Base-by-base conservation (phyloP, 2,113 vertebrate genomes). In the Jacana jacana region DNA sequence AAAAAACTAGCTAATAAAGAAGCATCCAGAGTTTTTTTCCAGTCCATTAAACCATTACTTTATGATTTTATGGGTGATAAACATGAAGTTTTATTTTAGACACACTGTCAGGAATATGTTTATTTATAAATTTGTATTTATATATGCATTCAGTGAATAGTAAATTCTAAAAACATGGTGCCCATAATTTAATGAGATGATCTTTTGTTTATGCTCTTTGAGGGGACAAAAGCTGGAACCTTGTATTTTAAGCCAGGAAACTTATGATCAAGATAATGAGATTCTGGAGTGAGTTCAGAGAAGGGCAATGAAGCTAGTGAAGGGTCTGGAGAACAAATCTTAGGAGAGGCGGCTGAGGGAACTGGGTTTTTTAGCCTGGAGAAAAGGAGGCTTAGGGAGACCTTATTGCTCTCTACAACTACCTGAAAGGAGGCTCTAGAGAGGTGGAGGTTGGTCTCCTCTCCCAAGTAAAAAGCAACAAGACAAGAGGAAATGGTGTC, bases 51-150 rank as follows among this genome's bases (percentile, higher is more conserved):
- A 92, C 89, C 33, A 71, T 18, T 31, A 82, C 48, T 39, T n/a
- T 91, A 73, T 33, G 35, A 92, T 65, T 96, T 86, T 64, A 95
- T 85, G 39, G 86, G 49, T 72, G 22, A 92, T 89, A 94, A 94
- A 96, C 81, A 87, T 23, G 39, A 94, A 81, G 10, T 61, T 95
- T 89, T 85, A 89, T 91, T 93, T 94, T 89, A 92, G 51, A 81
- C n/a, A 88, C 30, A 27, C 48, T 78, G 54, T 81, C 72, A 95
- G 55, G 73, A 96, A 97, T 51, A 42, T 46, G 42, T 60, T 96
- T 79, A 49, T 65, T 95, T 95, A 70, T 65, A 37, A 73, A 82
- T 64, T 78, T 10, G 23, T 79, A 42, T 73, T 73, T 69, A 64
- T 39, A 64, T 37, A 37, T 60, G 9, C 63, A 68, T 78, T 37